These are phyloP conservation scores for Ooceraea biroi DNA, from an alignment of 1,140 invertebrate species.

Conservation along the genomic window DNA sequence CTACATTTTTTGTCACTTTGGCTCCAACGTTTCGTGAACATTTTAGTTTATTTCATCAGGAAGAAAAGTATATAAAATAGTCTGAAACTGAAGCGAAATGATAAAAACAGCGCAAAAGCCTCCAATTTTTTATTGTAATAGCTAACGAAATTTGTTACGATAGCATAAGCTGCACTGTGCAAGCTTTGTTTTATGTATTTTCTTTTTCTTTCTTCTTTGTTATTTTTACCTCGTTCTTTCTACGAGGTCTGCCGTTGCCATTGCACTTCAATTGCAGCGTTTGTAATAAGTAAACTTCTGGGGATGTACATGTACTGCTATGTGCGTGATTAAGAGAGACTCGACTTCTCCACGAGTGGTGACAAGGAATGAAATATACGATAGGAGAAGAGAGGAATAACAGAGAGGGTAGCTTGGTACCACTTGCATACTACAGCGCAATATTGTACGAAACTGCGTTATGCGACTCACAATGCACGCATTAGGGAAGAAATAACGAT, in stretches of 20 bases:
- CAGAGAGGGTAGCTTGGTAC: constrained; percentile 18
- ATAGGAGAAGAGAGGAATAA: constrained; percentile 19
- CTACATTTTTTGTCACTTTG: too few relatives aligned
- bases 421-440: constrained; percentile 25
- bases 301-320: constrained; percentile 34
- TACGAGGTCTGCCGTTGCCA: neutral
- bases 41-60: too few relatives aligned
- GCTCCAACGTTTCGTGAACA: too few relatives aligned
- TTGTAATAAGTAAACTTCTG: constrained; percentile 45
- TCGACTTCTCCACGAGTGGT: neutral
- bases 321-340: constrained; percentile 29
- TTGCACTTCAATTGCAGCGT: constrained; percentile 6
- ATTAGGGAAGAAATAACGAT: constrained; percentile 36
- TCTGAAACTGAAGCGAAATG: too few relatives aligned
- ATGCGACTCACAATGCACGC: constrained; percentile 15
- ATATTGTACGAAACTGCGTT: constrained; percentile 37
- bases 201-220: neutral
- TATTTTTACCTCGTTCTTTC: neutral
- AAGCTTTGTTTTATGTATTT: neutral
- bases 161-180: neutral
- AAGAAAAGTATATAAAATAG: too few relatives aligned
- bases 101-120: too few relatives aligned
- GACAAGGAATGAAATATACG: constrained; percentile 21
- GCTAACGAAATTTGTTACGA: too few relatives aligned
- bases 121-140: too few relatives aligned